Evolutionary conservation across 2,888 invertebrate genomes (phyloP).

Genomic region (Hartigia nigra): DNA sequence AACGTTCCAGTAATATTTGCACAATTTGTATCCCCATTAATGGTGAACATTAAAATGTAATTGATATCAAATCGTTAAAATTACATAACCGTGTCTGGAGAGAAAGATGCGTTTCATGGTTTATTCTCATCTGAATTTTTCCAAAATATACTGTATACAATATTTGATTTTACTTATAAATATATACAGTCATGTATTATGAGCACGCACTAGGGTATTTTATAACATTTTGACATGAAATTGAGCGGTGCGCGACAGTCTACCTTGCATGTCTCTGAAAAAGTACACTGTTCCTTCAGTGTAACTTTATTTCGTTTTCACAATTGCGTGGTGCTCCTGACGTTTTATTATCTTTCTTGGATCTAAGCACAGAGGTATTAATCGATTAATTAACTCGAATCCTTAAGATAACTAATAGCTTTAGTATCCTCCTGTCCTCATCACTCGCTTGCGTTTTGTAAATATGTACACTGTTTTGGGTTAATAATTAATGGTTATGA

Average conservation of each 20-base stretch:
- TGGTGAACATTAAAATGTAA: not conserved
- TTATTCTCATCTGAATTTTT: constrained; percentile 60
- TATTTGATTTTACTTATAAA: constrained; percentile 64
- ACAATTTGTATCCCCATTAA: not conserved
- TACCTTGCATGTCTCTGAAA: constrained; percentile 51
- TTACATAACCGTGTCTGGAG: not conserved
- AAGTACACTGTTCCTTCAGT: constrained; percentile 38
- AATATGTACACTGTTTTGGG: constrained; percentile 63
- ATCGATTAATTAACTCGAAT: constrained; percentile 43
- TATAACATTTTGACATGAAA: constrained; percentile 50
- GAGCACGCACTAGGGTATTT: constrained; percentile 57
- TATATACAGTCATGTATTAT: constrained; percentile 60
- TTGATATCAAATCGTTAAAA: not conserved
- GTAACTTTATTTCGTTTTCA: constrained; percentile 26
- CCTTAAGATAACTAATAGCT: constrained; percentile 45
- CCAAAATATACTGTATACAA: constrained; percentile 66
- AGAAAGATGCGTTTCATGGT: constrained; percentile 39
- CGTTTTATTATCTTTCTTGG: constrained; percentile 30
- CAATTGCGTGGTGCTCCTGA: constrained; percentile 42
- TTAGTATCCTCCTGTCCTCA: constrained; percentile 40
- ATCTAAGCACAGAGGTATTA: constrained; percentile 52
- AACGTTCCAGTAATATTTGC: not conserved
- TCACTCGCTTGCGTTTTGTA: constrained; percentile 50
- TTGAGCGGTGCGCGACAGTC: constrained; percentile 60
- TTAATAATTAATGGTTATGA: constrained; percentile 63